These are phyloP conservation scores for Calosoma granatense DNA, from an alignment of 1,140 invertebrate genomes.

Conservation along the genomic window DNA sequence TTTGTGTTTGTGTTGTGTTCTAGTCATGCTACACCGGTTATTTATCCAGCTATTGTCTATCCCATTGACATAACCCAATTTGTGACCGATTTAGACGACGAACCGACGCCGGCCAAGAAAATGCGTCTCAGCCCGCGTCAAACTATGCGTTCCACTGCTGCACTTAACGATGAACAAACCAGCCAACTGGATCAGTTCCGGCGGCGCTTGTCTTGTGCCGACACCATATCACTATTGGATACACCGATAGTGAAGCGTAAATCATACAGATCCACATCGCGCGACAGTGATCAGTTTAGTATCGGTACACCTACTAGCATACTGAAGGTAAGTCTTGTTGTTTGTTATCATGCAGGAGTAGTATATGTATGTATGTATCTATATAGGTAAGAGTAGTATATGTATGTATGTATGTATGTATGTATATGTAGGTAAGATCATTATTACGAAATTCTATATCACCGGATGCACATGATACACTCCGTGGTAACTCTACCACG, in stretches of 20 bases:
- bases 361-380: too few relatives aligned
- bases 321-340: conserved; percentile 20
- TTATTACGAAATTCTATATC: conserved; percentile 3
- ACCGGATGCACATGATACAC: conserved; percentile 1
- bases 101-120: conserved; percentile 20
- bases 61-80: conserved; percentile 5
- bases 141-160: not conserved
- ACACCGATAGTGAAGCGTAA: conserved; percentile 27
- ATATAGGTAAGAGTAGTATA: too few relatives aligned
- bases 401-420: not conserved
- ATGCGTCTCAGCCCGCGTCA: conserved; percentile 17
- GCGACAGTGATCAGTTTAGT: not conserved
- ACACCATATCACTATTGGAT: conserved; percentile 13
- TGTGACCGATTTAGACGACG: conserved; percentile 7
- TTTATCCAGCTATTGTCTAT: conserved; percentile 20
- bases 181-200: conserved; percentile 11
- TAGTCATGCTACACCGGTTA: conserved; percentile 16
- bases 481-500: conserved; percentile 13
- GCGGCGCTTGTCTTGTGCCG: not conserved
- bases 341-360: too few relatives aligned
- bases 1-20: not conserved
- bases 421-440: not conserved
- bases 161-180: conserved; percentile 3
- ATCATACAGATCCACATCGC: conserved; percentile 8
- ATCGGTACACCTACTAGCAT: conserved; percentile 27